These are phyloP conservation scores for Cranoglanis bouderius DNA, from an alignment of 2,113 vertebrate genomes.

Conservation along the genomic window DNA sequence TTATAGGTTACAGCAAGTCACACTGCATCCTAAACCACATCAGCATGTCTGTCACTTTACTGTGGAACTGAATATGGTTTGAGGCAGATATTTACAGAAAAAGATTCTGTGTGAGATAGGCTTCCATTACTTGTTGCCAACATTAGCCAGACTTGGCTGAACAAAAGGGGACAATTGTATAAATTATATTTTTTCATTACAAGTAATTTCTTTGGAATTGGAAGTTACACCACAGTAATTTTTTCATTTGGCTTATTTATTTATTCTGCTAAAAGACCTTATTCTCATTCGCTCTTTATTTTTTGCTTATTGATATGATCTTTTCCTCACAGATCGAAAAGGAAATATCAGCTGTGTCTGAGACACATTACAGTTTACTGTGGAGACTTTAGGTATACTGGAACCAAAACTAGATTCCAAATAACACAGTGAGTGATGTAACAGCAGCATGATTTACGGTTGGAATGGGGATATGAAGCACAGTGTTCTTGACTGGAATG, in stretches of 20 bases:
- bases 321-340: neutral
- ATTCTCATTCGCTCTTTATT: neutral
- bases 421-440: constrained; percentile 59
- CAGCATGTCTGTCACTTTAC: neutral
- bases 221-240: neutral
- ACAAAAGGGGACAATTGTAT: neutral
- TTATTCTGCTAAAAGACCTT: neutral
- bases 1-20: neutral
- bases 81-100: neutral
- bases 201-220: neutral
- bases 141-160: neutral
- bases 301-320: neutral
- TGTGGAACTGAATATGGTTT: neutral
- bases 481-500: constrained; percentile 72
- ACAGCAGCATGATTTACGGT: constrained; percentile 68
- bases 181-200: neutral
- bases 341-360: neutral
- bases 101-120: neutral
- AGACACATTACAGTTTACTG: neutral
- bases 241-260: neutral
- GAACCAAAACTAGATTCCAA: constrained; percentile 34
- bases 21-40: no score
- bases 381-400: constrained; percentile 20
- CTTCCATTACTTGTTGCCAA: neutral
- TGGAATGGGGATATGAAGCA: constrained; percentile 67